phyloP scores from a whole-genome alignment of 2,888 invertebrate genomes.

The Phanerotoma sp. region DNA sequence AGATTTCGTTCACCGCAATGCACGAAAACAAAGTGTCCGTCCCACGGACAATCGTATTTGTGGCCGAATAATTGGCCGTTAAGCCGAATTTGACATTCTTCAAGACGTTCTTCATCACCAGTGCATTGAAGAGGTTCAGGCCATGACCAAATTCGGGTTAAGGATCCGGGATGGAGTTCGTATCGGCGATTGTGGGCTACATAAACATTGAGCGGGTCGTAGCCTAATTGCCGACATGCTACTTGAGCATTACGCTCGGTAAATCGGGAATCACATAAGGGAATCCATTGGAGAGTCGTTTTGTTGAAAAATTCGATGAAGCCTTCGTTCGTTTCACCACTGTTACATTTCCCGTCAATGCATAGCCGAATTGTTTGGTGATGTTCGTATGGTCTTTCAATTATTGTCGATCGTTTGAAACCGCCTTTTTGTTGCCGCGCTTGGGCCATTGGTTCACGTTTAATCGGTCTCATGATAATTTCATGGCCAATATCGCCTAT shows the following conservation, averaged over 20 bases:
- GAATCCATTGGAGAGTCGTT: slow-evolving; percentile 95
- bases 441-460: too few relatives aligned
- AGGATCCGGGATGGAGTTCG: slow-evolving; percentile 85
- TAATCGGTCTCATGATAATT: slow-evolving; percentile 74
- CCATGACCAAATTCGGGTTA: slow-evolving; percentile 90
- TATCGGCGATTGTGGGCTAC: slow-evolving; percentile 83
- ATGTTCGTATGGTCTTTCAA: slow-evolving; percentile 42
- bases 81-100: slow-evolving; percentile 83
- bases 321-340: slow-evolving; percentile 60
- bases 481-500: slow-evolving; percentile 74
- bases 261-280: slow-evolving; percentile 93
- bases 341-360: slow-evolving; percentile 70
- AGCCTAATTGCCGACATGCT: slow-evolving; percentile 90
- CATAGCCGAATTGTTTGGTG: slow-evolving; percentile 74
- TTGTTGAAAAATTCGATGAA: slow-evolving; percentile 94
- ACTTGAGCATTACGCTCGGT: slow-evolving; percentile 97
- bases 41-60: slow-evolving; percentile 83
- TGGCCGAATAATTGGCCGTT: slow-evolving; percentile 89
- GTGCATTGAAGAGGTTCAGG: slow-evolving; percentile 86
- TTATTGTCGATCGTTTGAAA: not conserved
- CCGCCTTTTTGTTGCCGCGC: too few relatives aligned
- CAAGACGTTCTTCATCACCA: slow-evolving; percentile 74
- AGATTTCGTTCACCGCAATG: slow-evolving; percentile 79
- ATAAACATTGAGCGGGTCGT: slow-evolving; percentile 84
- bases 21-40: slow-evolving; percentile 89